Base-by-base conservation (phyloP, 2,797 vertebrate genomes). In the Distichodus sexfasciatus region DNA sequence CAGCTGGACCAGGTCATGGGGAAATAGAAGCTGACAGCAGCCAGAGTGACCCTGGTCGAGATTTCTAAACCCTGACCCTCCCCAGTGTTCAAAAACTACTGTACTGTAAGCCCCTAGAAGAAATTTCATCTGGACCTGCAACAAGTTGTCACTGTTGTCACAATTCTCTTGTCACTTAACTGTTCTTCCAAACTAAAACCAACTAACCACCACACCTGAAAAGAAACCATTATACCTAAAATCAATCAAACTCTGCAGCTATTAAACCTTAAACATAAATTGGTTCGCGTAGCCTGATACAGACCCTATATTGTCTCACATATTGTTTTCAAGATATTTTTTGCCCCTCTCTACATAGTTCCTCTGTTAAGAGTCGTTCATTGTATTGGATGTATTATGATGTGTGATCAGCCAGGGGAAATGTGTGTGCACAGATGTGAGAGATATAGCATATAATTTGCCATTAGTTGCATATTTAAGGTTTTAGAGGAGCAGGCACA, bases 301-400 rank as follows among this genome's bases (percentile, higher is more conserved):
- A 29, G 21, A 23, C 24, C n/a, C 24, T 60, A 7, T 24, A 17
- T 5, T 11, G 38, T 24, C 38, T 60, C 6, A 26, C 8, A 36
- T 31, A 14, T 12, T 17, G 6, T 43, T 50, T 58, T 50, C 19
- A 38, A 66, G 15, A 31, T 54, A 9, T 26, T 43, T 11, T 44
- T 51, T 46, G n/a, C 35, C 7, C 29, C 40, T 50, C 24, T 44
- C 28, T 54, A 6, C 41, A 38, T 57, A 41, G 43, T 69, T 29
- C 66, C 43, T 69, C 24, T 69, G 60, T 31, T 58, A 69, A 43
- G 63, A 66, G 43, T 61, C 70, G 38, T 70, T 58, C 15, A 15
- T 72, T 53, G 55, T 54, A 17, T 36, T 64, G 47, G 4, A 29
- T n/a, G 46, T 69, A 51, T 64, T 55, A 62, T 50, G 54, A 69